A percentile compares a stretch with the other conserved stretches of the same genome.
Conservation (phyloP, 2,888 invertebrate species). For the Odontomyia ornata region DNA sequence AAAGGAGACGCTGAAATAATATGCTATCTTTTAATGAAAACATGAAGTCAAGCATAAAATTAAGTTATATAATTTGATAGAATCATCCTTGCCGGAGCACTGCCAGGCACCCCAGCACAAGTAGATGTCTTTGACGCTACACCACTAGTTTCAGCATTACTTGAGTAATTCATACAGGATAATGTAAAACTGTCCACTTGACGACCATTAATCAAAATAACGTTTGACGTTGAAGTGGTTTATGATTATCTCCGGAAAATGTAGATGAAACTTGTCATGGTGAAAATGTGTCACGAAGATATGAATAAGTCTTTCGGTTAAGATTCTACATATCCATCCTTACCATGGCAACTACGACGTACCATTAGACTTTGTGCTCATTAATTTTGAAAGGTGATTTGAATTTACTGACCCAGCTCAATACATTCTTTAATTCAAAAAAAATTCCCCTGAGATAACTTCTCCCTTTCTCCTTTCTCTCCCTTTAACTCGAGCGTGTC, state of each 20-base stretch:
- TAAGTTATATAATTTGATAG: conserved; percentile 33
- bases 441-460: too few species aligned
- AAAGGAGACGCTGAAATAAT: not conserved
- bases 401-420: not conserved
- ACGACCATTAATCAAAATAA: conserved; percentile 35
- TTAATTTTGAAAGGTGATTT: too few species aligned
- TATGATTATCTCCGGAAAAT: not conserved
- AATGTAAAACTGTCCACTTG: not conserved
- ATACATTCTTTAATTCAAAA: too few species aligned
- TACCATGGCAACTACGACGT: too few species aligned
- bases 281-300: not conserved
- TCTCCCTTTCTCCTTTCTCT: not conserved
- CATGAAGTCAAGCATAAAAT: conserved; percentile 20
- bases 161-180: not conserved
- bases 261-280: not conserved
- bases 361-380: too few species aligned
- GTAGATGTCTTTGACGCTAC: not conserved
- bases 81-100: not conserved
- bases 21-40: not conserved
- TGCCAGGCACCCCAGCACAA: not conserved
- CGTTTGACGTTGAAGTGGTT: not conserved
- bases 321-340: too few species aligned
- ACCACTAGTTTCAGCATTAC: not conserved
- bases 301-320: not conserved
- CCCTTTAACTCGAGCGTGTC: conserved; percentile 23